Evolutionary conservation across 2,113 vertebrate genomes (phyloP).

Genomic region (Mionectes macconnelli): DNA sequence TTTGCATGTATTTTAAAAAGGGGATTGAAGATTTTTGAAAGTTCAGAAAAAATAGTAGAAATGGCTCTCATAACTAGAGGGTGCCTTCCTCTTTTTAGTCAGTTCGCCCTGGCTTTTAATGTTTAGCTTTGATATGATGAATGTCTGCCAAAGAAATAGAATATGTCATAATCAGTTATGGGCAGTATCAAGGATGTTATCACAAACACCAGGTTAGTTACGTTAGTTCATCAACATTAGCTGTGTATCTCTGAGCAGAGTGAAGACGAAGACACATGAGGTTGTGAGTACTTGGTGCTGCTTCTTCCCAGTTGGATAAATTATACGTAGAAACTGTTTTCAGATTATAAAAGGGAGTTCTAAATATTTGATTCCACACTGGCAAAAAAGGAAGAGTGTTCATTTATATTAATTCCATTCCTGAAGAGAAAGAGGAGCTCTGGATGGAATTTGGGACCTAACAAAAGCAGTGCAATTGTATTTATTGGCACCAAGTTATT

Average conservation of each 20-base stretch:
- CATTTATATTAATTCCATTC: neutral
- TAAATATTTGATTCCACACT: neutral
- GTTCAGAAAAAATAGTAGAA: neutral
- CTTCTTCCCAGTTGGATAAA: neutral
- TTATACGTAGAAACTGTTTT: neutral
- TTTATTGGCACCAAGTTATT: too few relatives aligned
- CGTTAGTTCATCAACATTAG: neutral
- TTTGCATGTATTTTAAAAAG: neutral
- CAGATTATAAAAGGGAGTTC: neutral
- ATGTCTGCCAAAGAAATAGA: neutral
- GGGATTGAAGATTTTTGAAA: neutral
- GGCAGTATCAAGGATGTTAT: neutral
- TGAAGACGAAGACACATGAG: neutral
- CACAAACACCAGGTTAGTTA: neutral
- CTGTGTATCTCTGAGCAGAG: neutral
- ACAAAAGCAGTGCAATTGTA: neutral
- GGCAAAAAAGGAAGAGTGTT: neutral
- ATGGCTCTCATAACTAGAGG: neutral
- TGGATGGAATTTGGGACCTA: neutral
- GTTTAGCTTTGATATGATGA: neutral
- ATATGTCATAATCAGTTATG: neutral
- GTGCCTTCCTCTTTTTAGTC: neutral
- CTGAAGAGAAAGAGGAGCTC: neutral
- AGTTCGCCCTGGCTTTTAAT: neutral
- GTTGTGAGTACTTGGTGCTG: neutral